These are phyloP conservation scores for Platycercus adscitus DNA, from an alignment of 2,113 vertebrate genomes.

Conservation along the genomic window DNA sequence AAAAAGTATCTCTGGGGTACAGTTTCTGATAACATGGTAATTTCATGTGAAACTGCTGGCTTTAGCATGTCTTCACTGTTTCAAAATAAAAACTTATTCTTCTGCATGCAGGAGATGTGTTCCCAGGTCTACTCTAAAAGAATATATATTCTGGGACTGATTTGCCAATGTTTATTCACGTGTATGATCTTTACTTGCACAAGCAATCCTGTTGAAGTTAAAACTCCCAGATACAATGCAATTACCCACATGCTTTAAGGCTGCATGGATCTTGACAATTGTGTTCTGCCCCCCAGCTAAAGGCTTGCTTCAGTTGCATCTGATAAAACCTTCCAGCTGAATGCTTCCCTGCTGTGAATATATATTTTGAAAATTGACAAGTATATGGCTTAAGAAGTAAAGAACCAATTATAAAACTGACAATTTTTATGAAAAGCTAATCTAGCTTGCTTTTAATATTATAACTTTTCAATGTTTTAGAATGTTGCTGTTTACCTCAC, in stretches of 20 bases:
- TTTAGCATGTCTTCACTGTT: not conserved
- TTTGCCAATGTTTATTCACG: not conserved
- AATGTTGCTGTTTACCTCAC: not conserved
- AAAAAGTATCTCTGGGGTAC: not conserved
- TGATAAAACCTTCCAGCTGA: slow-evolving; percentile 10
- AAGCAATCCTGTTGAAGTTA: slow-evolving; percentile 3
- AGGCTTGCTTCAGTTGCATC: not conserved
- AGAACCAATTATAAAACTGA: not conserved
- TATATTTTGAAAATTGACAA: not conserved
- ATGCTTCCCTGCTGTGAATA: not conserved
- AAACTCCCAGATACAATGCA: slow-evolving; percentile 32
- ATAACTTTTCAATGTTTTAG: not conserved
- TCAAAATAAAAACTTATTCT: not conserved
- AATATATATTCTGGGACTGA: not conserved
- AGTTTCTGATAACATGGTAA: not conserved
- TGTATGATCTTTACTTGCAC: not conserved
- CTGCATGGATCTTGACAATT: not conserved
- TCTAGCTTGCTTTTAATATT: not conserved
- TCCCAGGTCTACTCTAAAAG: not conserved
- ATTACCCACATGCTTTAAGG: slow-evolving; percentile 12
- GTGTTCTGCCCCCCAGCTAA: slow-evolving; percentile 34
- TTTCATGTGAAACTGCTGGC: not conserved
- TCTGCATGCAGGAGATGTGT: not conserved
- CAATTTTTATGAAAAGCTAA: not conserved
- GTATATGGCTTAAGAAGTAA: not conserved